Base-by-base conservation (phyloP, 2,888 invertebrate species). In the Scaptodrosophila latifasciaeformis region DNA sequence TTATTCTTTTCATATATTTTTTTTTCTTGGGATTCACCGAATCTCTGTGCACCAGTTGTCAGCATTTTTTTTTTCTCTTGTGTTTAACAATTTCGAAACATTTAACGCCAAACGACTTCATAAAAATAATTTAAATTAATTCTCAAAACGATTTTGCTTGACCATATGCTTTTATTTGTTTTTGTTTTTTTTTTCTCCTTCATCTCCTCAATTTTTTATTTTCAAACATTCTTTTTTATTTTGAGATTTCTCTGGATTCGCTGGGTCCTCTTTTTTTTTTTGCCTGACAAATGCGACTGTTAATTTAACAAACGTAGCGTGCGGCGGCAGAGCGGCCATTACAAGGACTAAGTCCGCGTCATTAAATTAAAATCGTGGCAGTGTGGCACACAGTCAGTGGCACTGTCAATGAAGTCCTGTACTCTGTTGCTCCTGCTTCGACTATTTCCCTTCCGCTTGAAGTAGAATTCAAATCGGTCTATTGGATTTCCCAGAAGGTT, bases 331-430 rank as follows among this genome's bases (percentile, higher is more conserved):
- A 55, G 45, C 55, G 70, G 67, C 81, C 80, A 71, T 78, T 78
- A 80, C 80, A 76, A 70, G 78, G 77, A 77, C 80, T 70, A 78
- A 80, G 78, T 80, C 82, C 78, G 78, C 67, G 61, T 76, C 80
- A 80, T 81, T 81, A 81, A 79, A 70, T 74, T 70, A 74, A 79
- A 77, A 75, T 81, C 69, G 77, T 81, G 63, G 81, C 77, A n/a
- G n/a, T n/a, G n/a, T n/a, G n/a, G n/a, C n/a, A n/a, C n/a, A 56
- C 62, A 49, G 52, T 42, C 45, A 53, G 60, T 49, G 54, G 56
- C 56, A 52, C 54, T n/a, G n/a, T n/a, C n/a, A n/a, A n/a, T n/a
- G n/a, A n/a, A n/a, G n/a, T n/a, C n/a, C n/a, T n/a, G n/a, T n/a
- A n/a, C n/a, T n/a, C n/a, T n/a, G n/a, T n/a, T n/a, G n/a, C n/a